These are phyloP conservation scores for Drosophila barbarae DNA, from an alignment of 2,888 invertebrate genomes.

Conservation along the genomic window DNA sequence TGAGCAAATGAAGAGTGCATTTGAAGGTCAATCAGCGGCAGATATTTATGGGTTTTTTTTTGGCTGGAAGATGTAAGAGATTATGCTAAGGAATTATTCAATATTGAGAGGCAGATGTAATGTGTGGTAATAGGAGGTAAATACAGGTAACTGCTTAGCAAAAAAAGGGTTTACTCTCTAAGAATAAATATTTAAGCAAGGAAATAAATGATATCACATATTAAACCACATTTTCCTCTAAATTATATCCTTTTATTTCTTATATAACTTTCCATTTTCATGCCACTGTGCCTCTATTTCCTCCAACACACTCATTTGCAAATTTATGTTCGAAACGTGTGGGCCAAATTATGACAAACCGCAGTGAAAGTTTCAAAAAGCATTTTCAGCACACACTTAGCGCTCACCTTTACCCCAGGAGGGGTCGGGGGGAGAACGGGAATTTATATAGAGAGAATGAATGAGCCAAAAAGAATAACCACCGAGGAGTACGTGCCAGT, in stretches of 20 bases:
- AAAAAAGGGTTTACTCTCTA: background rate
- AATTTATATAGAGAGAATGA: background rate
- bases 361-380: conserved; percentile 59
- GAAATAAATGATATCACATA: background rate
- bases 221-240: background rate
- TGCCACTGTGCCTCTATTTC: conserved; percentile 21
- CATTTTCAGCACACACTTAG: conserved; percentile 64
- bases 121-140: background rate
- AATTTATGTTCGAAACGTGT: conserved; percentile 68
- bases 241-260: background rate
- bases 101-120: background rate
- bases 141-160: too few relatives aligned
- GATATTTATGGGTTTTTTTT: background rate
- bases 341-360: conserved; percentile 63
- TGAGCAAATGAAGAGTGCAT: background rate
- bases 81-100: background rate
- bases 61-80: background rate
- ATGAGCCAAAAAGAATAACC: conserved; percentile 5
- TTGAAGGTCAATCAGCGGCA: conserved; percentile 18
- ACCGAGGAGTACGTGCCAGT: conserved; percentile 29
- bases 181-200: background rate
- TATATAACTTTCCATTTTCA: background rate
- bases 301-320: conserved; percentile 36
- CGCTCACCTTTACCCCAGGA: conserved; percentile 19
- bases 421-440: too few relatives aligned